Conservation (phyloP, 2,113 vertebrate species). For the Burhinus bistriatus region DNA sequence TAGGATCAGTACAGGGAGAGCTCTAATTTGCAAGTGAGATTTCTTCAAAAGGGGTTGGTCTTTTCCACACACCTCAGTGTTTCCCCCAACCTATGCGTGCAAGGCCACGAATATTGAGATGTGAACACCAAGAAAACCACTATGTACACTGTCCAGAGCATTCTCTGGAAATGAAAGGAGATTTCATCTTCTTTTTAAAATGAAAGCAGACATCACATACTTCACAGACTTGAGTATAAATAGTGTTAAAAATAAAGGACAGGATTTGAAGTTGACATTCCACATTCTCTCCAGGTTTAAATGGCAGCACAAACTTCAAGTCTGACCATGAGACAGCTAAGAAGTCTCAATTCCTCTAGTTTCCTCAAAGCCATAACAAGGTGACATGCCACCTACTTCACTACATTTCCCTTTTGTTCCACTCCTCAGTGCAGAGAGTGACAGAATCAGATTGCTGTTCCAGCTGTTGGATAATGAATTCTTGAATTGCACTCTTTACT, state of each 20-base stretch:
- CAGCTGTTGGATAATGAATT: neutral
- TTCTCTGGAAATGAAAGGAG: neutral
- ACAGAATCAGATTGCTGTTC: neutral
- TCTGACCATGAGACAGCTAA: neutral
- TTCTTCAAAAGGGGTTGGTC: neutral
- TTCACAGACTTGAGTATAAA: neutral
- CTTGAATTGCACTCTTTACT: neutral
- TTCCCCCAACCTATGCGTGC: neutral
- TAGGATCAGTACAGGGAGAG: neutral
- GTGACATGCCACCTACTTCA: neutral
- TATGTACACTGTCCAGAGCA: neutral
- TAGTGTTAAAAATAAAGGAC: neutral
- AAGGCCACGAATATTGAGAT: neutral
- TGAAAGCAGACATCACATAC: neutral
- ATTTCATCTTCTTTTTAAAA: neutral
- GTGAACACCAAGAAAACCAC: neutral
- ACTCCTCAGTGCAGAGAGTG: neutral
- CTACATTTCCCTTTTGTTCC: neutral
- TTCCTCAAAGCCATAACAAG: neutral
- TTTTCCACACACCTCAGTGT: neutral
- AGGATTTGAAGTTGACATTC: neutral
- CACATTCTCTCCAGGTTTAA: neutral
- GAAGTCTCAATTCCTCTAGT: neutral
- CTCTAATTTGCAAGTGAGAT: neutral
- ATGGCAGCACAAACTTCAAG: neutral